These are phyloP conservation scores for Tethea ocularis DNA, from an alignment of 2,888 invertebrate genomes.

Conservation along the genomic window DNA sequence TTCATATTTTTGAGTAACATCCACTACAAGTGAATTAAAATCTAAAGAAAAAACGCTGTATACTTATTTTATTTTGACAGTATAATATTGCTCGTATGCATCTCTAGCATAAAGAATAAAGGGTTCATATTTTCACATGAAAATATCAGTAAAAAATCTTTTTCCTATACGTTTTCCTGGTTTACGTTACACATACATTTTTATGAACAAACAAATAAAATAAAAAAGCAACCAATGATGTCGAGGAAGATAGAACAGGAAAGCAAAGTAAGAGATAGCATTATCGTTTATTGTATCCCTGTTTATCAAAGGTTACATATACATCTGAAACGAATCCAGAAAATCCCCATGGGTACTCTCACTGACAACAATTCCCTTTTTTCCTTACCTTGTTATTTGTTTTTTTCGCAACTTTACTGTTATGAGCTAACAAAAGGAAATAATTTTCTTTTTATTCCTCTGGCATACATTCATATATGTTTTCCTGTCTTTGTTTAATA, in stretches of 20 bases:
- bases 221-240: not conserved
- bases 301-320: constrained; percentile 6
- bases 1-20: too few relatives aligned
- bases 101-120: too few relatives aligned
- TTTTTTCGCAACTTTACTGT: constrained; percentile 18
- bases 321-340: constrained; percentile 3
- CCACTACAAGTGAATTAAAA: too few relatives aligned
- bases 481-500: constrained; percentile 34
- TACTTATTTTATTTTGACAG: too few relatives aligned
- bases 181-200: not conserved
- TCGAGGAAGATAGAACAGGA: not conserved
- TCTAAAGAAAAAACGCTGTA: too few relatives aligned
- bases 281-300: constrained; percentile 6
- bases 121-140: too few relatives aligned
- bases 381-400: constrained; percentile 23
- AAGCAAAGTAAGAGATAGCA: not conserved
- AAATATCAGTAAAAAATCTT: not conserved
- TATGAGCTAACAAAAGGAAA: constrained; percentile 26
- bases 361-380: constrained; percentile 13
- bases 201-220: not conserved
- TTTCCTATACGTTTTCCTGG: not conserved
- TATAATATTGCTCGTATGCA: too few relatives aligned
- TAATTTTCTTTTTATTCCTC: constrained; percentile 32
- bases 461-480: constrained; percentile 20
- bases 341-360: constrained; percentile 1